Conservation (phyloP, 1,140 invertebrate species). For the Watersipora subatra region DNA sequence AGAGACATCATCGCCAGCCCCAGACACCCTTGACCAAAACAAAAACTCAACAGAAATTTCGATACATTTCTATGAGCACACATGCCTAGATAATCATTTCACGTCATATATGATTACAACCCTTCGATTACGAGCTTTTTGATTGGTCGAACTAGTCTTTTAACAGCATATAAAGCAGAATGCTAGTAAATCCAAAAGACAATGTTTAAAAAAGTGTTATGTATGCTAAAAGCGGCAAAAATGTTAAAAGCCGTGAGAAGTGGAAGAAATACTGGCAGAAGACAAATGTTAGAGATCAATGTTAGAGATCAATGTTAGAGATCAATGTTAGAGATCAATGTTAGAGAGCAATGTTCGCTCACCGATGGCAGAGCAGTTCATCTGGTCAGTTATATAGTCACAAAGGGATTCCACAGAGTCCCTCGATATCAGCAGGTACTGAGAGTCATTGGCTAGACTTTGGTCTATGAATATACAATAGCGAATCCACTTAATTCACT, state of each 20-base stretch:
- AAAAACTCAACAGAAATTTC: not conserved
- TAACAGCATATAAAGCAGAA: no score
- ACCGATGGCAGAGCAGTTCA: conserved; percentile 31
- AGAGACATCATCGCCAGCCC: conserved; percentile 7
- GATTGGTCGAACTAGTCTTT: no score
- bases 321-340: not conserved
- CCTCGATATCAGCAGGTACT: conserved; percentile 67
- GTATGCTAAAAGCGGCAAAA: not conserved
- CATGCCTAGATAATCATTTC: no score
- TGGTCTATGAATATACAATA: not conserved
- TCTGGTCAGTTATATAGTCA: conserved; percentile 43
- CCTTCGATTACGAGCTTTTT: no score
- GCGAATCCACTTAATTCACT: not conserved
- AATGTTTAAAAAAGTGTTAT: not conserved
- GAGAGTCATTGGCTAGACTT: conserved; percentile 65
- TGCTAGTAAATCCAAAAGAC: not conserved
- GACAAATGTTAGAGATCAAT: not conserved
- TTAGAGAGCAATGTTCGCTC: not conserved
- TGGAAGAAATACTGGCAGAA: not conserved
- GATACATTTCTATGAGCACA: not conserved
- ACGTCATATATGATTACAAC: no score
- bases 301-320: no score
- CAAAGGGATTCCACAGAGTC: conserved; percentile 58
- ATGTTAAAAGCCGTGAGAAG: not conserved
- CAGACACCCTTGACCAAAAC: not conserved